phyloP scores from a whole-genome alignment of 2,797 vertebrate genomes.

The Eremophila alpestris region DNA sequence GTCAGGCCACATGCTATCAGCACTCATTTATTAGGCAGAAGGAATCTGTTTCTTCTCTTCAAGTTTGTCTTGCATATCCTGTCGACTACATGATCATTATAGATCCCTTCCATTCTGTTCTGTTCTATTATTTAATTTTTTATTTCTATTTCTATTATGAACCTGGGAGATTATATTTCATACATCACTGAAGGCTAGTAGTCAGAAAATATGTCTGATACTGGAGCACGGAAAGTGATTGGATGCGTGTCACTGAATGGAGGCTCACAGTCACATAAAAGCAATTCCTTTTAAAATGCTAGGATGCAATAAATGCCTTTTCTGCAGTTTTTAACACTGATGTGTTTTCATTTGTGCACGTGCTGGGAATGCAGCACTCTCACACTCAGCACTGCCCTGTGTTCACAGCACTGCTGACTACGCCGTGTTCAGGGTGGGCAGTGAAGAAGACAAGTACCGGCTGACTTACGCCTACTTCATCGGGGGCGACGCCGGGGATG shows the following conservation, averaged over 20 bases:
- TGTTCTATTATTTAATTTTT: not conserved
- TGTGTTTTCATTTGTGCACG: not conserved
- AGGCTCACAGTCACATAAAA: not conserved
- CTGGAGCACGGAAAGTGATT: not conserved
- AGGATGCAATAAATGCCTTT: not conserved
- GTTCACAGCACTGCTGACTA: constrained; percentile 88
- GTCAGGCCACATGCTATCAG: not conserved
- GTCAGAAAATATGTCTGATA: not conserved
- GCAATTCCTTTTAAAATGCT: not conserved
- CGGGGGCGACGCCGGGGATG: constrained; percentile 89
- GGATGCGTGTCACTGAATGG: not conserved
- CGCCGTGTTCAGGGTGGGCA: constrained; percentile 82
- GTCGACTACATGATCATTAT: not conserved
- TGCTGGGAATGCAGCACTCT: not conserved
- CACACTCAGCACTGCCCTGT: not conserved
- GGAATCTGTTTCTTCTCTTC: not conserved
- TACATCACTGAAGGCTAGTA: not conserved
- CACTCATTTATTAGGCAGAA: not conserved
- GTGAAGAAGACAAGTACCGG: constrained; percentile 88
- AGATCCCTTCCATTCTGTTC: not conserved
- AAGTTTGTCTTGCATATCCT: not conserved
- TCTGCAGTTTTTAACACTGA: not conserved
- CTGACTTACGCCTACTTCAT: constrained; percentile 86
- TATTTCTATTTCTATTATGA: not conserved
- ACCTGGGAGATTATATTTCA: not conserved